Base-by-base conservation (phyloP, 2,113 vertebrate genomes). In the Amia ocellicauda region DNA sequence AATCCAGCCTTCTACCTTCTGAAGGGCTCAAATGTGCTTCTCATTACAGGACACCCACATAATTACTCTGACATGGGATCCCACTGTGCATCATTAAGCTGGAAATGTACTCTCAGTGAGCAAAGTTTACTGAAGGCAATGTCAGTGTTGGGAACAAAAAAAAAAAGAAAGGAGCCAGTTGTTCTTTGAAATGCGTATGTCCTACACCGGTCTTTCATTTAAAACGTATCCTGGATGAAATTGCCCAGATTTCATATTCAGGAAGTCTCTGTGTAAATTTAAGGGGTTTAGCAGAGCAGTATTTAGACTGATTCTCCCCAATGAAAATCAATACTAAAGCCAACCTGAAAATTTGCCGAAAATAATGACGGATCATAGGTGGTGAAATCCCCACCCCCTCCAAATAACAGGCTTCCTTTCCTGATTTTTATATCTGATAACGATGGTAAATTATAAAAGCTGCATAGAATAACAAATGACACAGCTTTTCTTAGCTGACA, bases 11-110 rank as follows among this genome's bases (percentile, higher is more conserved):
- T n/a, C n/a, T n/a, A n/a, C n/a, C n/a, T n/a, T n/a, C n/a, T n/a
- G n/a, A n/a, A n/a, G n/a, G n/a, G n/a, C n/a, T n/a, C n/a, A n/a
- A n/a, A n/a, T n/a, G n/a, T n/a, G n/a, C n/a, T 47, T 45, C 53
- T 69, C 28, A 68, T 69, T 71, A 68, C 55, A 52, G 45, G 40
- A 54, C 17, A 20, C 22, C 40, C 42, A 26, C 22, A 56, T 64
- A 67, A 62, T 64, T 58, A 16, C 43, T 14, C 14, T 42, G 55
- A 31, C 27, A 69, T 26, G 36, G 13, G 27, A 20, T 43, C 22
- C 17, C 56, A n/a, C 26, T 43, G 61, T 23, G 31, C 43, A 42
- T 59, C 23, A 54, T 56, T 52, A 60, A 56, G 22, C 40, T 64
- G 42, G 14, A 31, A 2, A 47, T 47, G 9, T 14, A 14, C 16